Evolutionary conservation across 2,888 invertebrate species (phyloP).

Genomic region (Mythimna lalbum): DNA sequence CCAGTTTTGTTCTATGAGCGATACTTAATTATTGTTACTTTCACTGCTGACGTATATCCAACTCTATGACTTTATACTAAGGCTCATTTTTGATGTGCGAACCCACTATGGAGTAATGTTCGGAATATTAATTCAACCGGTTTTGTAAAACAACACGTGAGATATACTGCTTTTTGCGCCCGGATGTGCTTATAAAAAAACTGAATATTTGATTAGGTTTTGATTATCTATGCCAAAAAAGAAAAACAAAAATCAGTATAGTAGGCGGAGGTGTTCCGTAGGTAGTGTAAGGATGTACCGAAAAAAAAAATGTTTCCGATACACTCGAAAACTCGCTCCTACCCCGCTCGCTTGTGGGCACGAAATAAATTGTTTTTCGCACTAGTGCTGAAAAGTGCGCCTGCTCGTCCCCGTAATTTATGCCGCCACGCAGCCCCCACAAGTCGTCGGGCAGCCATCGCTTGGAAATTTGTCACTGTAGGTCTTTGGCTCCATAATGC

Average conservation of each 20-base stretch:
- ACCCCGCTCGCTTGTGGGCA: too few species aligned
- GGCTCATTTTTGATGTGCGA: constrained; percentile 9
- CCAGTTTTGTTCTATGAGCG: constrained; percentile 38
- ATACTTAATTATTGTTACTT: constrained; percentile 44
- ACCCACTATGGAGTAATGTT: constrained; percentile 22
- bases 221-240: neutral
- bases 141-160: constrained; percentile 46
- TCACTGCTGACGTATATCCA: neutral
- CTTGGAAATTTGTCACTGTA: too few species aligned
- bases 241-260: neutral
- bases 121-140: constrained; percentile 58
- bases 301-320: neutral
- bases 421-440: too few species aligned
- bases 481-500: too few species aligned
- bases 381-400: too few species aligned
- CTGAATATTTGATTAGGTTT: constrained; percentile 28
- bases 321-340: too few species aligned
- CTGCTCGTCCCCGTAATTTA: too few species aligned
- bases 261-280: neutral
- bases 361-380: too few species aligned
- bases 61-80: constrained; percentile 3
- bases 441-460: too few species aligned
- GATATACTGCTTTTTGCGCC: constrained; percentile 31
- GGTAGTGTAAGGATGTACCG: neutral
- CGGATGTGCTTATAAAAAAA: constrained; percentile 33